These are phyloP conservation scores for Potorous gilbertii DNA, from an alignment of 2,797 vertebrate species.

Conservation along the genomic window DNA sequence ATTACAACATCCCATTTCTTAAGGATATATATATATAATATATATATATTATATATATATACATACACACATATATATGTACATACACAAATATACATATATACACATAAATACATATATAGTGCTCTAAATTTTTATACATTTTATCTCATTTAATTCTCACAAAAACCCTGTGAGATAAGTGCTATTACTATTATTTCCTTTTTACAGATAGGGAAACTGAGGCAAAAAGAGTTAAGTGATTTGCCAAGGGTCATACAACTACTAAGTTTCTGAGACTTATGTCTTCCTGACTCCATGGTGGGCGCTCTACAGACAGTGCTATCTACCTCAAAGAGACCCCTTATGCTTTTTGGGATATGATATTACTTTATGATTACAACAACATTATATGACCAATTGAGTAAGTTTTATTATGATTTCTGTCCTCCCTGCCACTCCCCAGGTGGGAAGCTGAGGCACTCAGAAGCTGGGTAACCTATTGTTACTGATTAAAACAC, in stretches of 20 bases:
- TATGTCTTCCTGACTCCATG: neutral
- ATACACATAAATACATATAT: neutral
- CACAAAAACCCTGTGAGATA: neutral
- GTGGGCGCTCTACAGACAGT: neutral
- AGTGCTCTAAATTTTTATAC: neutral
- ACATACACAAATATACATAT: neutral
- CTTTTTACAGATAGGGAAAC: neutral
- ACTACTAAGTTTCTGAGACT: neutral
- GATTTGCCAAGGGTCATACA: neutral
- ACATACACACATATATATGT: rapidly evolving
- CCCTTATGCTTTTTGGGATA: neutral
- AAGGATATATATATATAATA: neutral
- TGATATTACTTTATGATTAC: neutral
- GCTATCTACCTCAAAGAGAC: neutral
- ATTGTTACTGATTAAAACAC: neutral
- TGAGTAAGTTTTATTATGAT: neutral
- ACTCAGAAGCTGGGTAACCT: neutral
- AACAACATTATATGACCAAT: neutral
- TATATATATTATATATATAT: no score
- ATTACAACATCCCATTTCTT: neutral
- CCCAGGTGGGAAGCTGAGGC: neutral
- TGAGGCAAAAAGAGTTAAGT: neutral
- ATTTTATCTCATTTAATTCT: neutral
- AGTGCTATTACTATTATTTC: neutral
- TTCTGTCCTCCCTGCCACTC: neutral